These are phyloP conservation scores for Plusia festucae DNA, from an alignment of 2,888 invertebrate genomes.

Conservation along the genomic window DNA sequence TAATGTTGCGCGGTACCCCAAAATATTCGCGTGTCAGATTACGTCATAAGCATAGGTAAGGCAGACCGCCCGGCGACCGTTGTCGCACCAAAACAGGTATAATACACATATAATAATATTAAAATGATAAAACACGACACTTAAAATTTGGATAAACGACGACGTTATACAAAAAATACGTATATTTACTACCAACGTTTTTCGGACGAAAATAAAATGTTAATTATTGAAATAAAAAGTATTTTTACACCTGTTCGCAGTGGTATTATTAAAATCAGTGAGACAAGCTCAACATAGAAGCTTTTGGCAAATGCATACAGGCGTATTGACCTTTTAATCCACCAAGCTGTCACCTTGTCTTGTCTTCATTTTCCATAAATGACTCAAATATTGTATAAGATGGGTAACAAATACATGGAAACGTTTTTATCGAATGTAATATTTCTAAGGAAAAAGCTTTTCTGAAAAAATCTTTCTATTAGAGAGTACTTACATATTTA, in stretches of 20 bases:
- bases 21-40: conserved; percentile 30
- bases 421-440: too few species aligned
- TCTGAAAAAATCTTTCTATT: too few species aligned
- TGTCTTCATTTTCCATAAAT: too few species aligned
- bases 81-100: conserved; percentile 45
- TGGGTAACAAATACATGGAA: too few species aligned
- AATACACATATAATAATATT: conserved; percentile 17
- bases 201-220: conserved; percentile 10
- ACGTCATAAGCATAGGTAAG: conserved; percentile 37
- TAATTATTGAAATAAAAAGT: conserved; percentile 41
- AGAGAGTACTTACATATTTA: too few species aligned
- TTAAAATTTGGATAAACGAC: conserved; percentile 42
- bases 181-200: conserved; percentile 32
- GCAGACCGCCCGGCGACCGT: conserved; percentile 60
- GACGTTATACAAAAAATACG: conserved; percentile 39
- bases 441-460: too few species aligned
- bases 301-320: background rate
- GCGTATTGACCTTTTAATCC: background rate
- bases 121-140: conserved; percentile 37
- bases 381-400: too few species aligned
- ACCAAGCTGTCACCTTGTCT: background rate
- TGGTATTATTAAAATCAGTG: background rate
- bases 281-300: background rate
- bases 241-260: conserved; percentile 2
- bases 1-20: conserved; percentile 3